These are phyloP conservation scores for Plebejus melissa DNA, from an alignment of 2,888 invertebrate genomes.

Conservation along the genomic window DNA sequence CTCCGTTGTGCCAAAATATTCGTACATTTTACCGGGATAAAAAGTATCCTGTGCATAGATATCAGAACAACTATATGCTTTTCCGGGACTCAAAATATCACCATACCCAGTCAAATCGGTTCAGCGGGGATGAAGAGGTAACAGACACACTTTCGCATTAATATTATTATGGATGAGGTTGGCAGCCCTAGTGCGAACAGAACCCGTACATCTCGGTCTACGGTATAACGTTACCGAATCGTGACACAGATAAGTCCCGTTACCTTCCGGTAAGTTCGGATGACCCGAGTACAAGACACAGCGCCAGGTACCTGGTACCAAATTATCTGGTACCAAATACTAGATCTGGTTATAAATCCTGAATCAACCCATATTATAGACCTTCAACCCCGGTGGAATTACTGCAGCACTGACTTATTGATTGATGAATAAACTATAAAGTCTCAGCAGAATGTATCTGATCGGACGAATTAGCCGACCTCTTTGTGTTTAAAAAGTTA, in stretches of 20 bases:
- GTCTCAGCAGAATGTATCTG: too few species aligned
- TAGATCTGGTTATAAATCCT: too few species aligned
- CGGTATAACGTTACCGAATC: slow-evolving; percentile 18
- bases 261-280: slow-evolving; percentile 18
- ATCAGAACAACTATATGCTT: neutral
- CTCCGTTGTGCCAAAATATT: too few species aligned
- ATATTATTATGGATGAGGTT: neutral
- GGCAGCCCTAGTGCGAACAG: neutral
- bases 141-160: neutral
- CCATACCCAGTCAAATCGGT: neutral
- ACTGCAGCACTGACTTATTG: too few species aligned
- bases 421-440: too few species aligned
- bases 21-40: neutral
- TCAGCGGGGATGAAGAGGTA: neutral
- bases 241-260: slow-evolving; percentile 16
- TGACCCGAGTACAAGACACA: neutral
- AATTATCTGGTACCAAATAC: too few species aligned
- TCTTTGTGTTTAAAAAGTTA: too few species aligned
- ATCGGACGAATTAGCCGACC: too few species aligned
- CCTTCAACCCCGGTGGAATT: too few species aligned
- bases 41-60: neutral
- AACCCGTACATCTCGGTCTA: neutral
- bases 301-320: neutral
- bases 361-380: too few species aligned
- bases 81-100: neutral